phyloP scores from a whole-genome alignment of 2,797 vertebrate species.

The Rhinella marina region DNA sequence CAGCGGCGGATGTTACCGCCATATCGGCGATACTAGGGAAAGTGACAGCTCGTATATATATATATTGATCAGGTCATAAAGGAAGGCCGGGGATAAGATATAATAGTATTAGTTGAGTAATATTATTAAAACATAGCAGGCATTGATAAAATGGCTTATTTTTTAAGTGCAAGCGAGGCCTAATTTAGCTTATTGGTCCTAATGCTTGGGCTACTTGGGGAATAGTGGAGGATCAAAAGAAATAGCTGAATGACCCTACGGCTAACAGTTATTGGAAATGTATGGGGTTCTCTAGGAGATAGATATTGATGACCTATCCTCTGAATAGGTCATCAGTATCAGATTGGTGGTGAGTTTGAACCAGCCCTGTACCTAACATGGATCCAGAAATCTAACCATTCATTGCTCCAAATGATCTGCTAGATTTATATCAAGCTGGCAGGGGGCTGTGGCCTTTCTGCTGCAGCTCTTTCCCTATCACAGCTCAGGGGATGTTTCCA shows the following conservation, averaged over 20 bases:
- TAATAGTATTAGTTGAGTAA: neutral
- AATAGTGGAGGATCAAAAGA: neutral
- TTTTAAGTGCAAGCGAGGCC: neutral
- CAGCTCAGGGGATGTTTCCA: too few relatives aligned
- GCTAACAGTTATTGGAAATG: too few relatives aligned
- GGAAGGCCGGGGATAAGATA: neutral
- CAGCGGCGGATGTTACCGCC: constrained; percentile 32
- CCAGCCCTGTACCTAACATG: too few relatives aligned
- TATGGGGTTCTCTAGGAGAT: too few relatives aligned
- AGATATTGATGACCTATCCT: too few relatives aligned
- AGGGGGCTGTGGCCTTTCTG: too few relatives aligned
- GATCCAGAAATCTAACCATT: too few relatives aligned
- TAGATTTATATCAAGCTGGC: too few relatives aligned
- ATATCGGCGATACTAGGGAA: neutral
- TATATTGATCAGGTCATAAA: constrained; percentile 26
- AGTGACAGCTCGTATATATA: constrained; percentile 8
- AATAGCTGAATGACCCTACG: neutral
- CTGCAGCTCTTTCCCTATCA: too few relatives aligned
- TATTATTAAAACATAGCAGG: neutral
- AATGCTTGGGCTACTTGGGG: neutral
- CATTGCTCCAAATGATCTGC: too few relatives aligned
- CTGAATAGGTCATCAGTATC: too few relatives aligned
- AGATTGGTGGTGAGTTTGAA: too few relatives aligned
- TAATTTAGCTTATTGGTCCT: neutral
- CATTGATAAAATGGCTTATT: neutral